These are phyloP conservation scores for Pseudanteris insignis DNA, from an alignment of 2,888 invertebrate species.

Conservation along the genomic window DNA sequence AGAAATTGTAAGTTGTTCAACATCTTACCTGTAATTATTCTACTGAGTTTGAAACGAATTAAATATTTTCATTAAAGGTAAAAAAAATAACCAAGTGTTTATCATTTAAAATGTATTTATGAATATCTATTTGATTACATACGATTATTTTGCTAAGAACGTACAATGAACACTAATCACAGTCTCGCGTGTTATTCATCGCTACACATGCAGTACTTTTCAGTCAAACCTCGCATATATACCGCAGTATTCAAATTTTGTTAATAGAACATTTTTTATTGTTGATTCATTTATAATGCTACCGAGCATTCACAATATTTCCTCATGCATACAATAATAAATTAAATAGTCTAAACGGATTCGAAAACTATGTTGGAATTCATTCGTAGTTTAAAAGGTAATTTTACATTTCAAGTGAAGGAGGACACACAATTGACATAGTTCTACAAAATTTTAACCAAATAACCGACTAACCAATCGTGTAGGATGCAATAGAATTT, in stretches of 20 bases:
- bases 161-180: slow-evolving; percentile 26
- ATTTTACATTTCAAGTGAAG: too few species aligned
- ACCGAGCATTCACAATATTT: slow-evolving; percentile 22
- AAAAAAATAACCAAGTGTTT: neutral
- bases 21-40: too few species aligned
- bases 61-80: neutral
- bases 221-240: neutral
- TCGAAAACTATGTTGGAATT: neutral
- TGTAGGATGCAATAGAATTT: too few species aligned
- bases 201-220: slow-evolving; percentile 8
- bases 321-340: slow-evolving; percentile 37
- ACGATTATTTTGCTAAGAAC: slow-evolving; percentile 19
- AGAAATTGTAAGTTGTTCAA: too few species aligned
- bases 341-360: slow-evolving; percentile 29
- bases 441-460: neutral
- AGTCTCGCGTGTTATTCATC: slow-evolving; percentile 28
- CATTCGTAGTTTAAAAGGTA: neutral
- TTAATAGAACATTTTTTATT: neutral
- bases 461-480: too few species aligned
- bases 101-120: slow-evolving; percentile 28
- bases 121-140: slow-evolving; percentile 32
- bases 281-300: neutral
- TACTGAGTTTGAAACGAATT: too few species aligned
- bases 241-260: slow-evolving; percentile 10
- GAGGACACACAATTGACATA: too few species aligned